Evolutionary conservation across 2,113 vertebrate species (phyloP).

Genomic region (Hydrolagus affinis): DNA sequence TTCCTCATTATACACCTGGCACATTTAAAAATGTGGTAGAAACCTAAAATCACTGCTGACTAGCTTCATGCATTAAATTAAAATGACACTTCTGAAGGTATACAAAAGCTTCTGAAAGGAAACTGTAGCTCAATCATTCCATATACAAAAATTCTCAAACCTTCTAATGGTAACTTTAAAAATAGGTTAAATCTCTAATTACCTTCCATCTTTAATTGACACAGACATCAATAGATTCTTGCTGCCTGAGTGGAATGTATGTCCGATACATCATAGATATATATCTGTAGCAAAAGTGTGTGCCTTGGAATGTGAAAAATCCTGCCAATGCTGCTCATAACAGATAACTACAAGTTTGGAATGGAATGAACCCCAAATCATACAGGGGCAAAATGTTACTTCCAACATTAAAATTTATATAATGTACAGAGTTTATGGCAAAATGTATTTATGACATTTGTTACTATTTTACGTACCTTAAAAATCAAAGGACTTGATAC

Average conservation of each 20-base stretch:
- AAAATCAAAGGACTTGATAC: not conserved
- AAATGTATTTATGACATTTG: not conserved
- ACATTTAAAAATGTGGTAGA: not conserved
- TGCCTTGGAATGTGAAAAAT: not conserved
- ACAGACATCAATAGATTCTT: not conserved
- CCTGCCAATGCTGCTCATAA: no score
- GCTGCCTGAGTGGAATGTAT: not conserved
- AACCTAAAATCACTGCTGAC: not conserved
- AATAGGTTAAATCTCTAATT: not conserved
- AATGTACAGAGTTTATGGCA: not conserved
- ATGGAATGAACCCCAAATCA: not conserved
- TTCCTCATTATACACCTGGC: no score
- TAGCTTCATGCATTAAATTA: constrained; percentile 4
- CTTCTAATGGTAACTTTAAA: not conserved
- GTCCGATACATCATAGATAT: not conserved
- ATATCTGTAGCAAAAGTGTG: not conserved
- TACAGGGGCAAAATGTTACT: not conserved
- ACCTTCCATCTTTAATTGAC: not conserved
- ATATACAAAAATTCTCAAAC: no score
- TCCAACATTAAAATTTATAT: not conserved
- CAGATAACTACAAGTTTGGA: not conserved
- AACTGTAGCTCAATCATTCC: no score
- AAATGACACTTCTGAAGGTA: not conserved
- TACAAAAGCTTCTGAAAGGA: not conserved
- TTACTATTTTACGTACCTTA: not conserved